These are phyloP conservation scores for Fringilla coelebs DNA, from an alignment of 2,797 vertebrate species.

Conservation along the genomic window DNA sequence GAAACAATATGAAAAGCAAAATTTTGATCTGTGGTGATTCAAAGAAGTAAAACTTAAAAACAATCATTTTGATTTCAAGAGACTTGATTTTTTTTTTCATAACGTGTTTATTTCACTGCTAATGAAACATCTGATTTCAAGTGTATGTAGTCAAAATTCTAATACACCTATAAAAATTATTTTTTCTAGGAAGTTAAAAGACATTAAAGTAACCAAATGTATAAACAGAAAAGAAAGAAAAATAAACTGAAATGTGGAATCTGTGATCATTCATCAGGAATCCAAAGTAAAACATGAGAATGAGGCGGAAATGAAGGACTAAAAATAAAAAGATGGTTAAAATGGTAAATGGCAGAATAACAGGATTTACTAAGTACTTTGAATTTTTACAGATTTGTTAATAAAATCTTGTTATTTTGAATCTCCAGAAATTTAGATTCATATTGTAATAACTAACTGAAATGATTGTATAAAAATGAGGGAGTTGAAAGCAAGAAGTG, in stretches of 20 bases:
- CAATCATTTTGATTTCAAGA: neutral
- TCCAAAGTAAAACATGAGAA: slow-evolving; percentile 56
- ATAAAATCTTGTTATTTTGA: slow-evolving; percentile 14
- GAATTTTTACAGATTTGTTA: slow-evolving; percentile 16
- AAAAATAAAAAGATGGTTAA: slow-evolving; percentile 45
- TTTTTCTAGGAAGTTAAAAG: slow-evolving; percentile 48
- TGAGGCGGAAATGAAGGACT: slow-evolving; percentile 51
- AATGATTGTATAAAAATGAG: neutral
- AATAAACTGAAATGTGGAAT: slow-evolving; percentile 56
- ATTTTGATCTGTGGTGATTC: neutral
- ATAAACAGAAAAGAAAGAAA: slow-evolving; percentile 46
- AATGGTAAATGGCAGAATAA: slow-evolving; percentile 51
- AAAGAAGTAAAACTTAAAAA: neutral
- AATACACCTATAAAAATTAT: slow-evolving; percentile 23
- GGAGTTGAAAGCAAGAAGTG: neutral
- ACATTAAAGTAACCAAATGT: slow-evolving; percentile 53
- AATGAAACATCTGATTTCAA: slow-evolving; percentile 21
- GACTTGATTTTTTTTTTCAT: neutral
- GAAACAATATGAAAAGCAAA: neutral
- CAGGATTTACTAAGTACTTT: slow-evolving; percentile 28
- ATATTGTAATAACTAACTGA: neutral
- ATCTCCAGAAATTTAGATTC: neutral
- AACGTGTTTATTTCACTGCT: neutral
- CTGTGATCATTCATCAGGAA: slow-evolving; percentile 52
- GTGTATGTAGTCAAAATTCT: slow-evolving; percentile 20